phyloP scores from a whole-genome alignment of 2,113 vertebrate species.

The Vulpes lagopus region DNA sequence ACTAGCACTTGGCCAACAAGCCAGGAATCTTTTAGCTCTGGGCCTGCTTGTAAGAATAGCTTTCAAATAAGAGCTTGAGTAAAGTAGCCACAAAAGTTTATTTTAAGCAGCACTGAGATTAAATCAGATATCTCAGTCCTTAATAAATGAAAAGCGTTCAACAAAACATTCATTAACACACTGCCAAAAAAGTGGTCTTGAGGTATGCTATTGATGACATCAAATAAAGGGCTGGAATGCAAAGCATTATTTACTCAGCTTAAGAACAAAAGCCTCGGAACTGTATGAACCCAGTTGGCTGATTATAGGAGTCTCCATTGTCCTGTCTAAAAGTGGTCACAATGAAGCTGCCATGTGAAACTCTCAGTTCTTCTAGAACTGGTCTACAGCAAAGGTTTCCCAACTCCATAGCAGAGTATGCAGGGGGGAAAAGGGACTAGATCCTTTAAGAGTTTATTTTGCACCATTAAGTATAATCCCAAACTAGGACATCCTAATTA shows the following conservation, averaged over 20 bases:
- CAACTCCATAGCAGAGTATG: accelerated
- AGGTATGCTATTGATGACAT: conserved; percentile 67
- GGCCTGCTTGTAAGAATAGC: conserved; percentile 55
- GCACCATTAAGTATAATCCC: background rate
- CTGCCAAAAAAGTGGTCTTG: conserved; percentile 65
- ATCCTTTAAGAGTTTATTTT: background rate
- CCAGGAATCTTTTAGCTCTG: background rate
- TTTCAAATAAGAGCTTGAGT: conserved; percentile 65
- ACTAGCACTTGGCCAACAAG: background rate
- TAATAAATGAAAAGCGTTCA: conserved; percentile 70
- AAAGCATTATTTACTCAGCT: conserved; percentile 79
- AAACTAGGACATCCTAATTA: background rate
- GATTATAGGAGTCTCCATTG: conserved; percentile 17
- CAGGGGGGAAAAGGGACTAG: background rate
- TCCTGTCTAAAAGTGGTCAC: conserved; percentile 58
- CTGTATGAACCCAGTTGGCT: conserved; percentile 63
- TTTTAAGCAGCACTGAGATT: conserved; percentile 53
- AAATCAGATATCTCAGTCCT: conserved; percentile 60
- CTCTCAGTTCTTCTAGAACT: background rate
- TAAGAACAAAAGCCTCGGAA: conserved; percentile 76
- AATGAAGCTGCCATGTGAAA: background rate
- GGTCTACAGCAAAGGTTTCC: background rate
- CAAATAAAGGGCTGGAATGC: conserved; percentile 69
- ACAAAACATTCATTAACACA: conserved; percentile 76
- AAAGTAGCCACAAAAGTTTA: conserved; percentile 62